Evolutionary conservation across 2,113 vertebrate genomes (phyloP).

Genomic region (Gracilinanus agilis): DNA sequence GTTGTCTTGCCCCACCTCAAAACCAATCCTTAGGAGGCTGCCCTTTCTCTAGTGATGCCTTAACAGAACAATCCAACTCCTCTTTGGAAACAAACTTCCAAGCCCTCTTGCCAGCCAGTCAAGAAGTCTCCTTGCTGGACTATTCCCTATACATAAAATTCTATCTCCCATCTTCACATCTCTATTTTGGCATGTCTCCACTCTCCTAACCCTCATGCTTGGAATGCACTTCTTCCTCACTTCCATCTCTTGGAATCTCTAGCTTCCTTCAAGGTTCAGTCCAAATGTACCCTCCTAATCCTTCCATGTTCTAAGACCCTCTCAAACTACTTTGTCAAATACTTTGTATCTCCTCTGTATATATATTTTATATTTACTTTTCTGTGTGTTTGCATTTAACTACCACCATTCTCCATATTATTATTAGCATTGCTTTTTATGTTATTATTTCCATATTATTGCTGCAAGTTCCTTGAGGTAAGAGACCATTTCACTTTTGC

Average conservation of each 20-base stretch:
- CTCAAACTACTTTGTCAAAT: background rate
- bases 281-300: background rate
- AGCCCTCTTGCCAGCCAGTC: background rate
- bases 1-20: background rate
- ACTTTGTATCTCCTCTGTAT: background rate
- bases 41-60: background rate
- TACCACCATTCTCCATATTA: background rate
- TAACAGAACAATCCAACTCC: background rate
- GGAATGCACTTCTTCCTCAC: background rate
- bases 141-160: background rate
- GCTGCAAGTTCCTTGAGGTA: background rate
- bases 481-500: background rate
- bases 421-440: background rate
- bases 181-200: background rate
- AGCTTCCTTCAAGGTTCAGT: background rate
- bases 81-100: background rate
- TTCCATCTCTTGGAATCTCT: no score
- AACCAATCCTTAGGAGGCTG: background rate
- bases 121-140: background rate
- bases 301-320: background rate
- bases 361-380: background rate
- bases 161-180: background rate
- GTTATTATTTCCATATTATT: background rate
- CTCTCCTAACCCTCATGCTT: background rate
- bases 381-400: background rate